These are phyloP conservation scores for Autographa pulchrina DNA, from an alignment of 2,888 invertebrate species.

Conservation along the genomic window DNA sequence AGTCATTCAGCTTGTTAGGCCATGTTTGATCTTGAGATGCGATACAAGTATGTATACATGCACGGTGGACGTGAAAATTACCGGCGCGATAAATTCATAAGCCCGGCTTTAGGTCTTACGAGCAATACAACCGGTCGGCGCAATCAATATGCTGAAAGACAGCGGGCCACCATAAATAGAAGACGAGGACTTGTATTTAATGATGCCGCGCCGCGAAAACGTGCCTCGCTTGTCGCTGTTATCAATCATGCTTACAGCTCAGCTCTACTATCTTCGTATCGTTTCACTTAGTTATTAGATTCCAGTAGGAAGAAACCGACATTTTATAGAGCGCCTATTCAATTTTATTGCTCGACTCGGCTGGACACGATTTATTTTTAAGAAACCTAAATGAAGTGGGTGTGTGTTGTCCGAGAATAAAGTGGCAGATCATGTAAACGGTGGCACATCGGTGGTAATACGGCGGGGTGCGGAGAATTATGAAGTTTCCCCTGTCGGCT, in stretches of 20 bases:
- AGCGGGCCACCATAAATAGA: conserved; percentile 83
- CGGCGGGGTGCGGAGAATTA: conserved; percentile 66
- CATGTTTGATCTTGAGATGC: conserved; percentile 68
- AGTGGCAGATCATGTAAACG: conserved; percentile 48
- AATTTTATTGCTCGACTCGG: conserved; percentile 66
- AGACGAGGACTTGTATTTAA: conserved; percentile 79
- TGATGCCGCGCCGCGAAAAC: conserved; percentile 77
- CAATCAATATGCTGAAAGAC: conserved; percentile 83
- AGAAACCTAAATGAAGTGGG: conserved; percentile 54
- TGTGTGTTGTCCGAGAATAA: conserved; percentile 32
- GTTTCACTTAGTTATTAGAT: conserved; percentile 75
- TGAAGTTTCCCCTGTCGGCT: conserved; percentile 75
- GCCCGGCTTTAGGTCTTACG: conserved; percentile 61
- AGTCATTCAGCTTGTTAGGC: conserved; percentile 74
- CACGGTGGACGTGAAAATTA: conserved; percentile 73
- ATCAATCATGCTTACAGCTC: conserved; percentile 80
- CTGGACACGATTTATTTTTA: conserved; percentile 58
- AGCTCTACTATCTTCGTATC: conserved; percentile 62
- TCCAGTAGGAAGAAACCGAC: conserved; percentile 60
- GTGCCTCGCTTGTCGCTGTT: conserved; percentile 74
- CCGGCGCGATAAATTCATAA: conserved; percentile 69
- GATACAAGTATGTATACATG: conserved; percentile 51
- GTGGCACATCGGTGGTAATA: conserved; percentile 25
- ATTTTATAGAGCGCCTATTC: conserved; percentile 65
- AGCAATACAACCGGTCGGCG: conserved; percentile 71